A percentile compares a stretch with the other conserved stretches of the same genome.
Evolutionary conservation across 1,140 invertebrate species (phyloP).

Genomic region (Drosophila asahinai): DNA sequence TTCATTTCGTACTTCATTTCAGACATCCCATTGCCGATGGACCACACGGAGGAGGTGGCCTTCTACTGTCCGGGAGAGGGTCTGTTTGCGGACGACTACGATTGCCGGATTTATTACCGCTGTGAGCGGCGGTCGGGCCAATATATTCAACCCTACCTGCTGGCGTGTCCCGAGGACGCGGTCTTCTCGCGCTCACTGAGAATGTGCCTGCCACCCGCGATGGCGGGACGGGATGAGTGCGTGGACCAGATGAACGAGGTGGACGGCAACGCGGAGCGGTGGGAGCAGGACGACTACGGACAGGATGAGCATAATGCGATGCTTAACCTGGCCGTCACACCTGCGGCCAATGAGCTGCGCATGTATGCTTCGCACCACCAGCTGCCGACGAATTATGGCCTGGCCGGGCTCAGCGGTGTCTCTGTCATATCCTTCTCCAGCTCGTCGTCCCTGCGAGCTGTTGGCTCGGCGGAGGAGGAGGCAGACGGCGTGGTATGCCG

Average conservation of each 20-base stretch:
- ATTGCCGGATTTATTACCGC: conserved; percentile 87
- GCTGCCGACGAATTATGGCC: conserved; percentile 77
- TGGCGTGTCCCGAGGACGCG: conserved; percentile 85
- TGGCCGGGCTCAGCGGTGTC: conserved; percentile 80
- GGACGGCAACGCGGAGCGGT: conserved; percentile 58
- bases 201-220: conserved; percentile 73
- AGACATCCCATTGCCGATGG: conserved; percentile 56
- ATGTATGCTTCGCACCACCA: conserved; percentile 68
- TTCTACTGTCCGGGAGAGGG: conserved; percentile 87
- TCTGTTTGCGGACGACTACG: conserved; percentile 88
- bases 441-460: conserved; percentile 67
- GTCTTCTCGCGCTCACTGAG: conserved; percentile 75
- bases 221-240: conserved; percentile 82
- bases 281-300: conserved; percentile 64
- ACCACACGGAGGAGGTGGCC: conserved; percentile 40
- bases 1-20: conserved; percentile 43
- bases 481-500: conserved; percentile 54
- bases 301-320: conserved; percentile 60
- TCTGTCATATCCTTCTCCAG: conserved; percentile 82
- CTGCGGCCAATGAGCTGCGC: conserved; percentile 61
- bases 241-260: conserved; percentile 74
- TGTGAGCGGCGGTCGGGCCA: conserved; percentile 85
- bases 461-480: conserved; percentile 15
- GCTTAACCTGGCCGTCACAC: conserved; percentile 62
- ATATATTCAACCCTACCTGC: conserved; percentile 85